Evolutionary conservation across 2,888 invertebrate genomes (phyloP).

Genomic region (Amorpha juglandis): DNA sequence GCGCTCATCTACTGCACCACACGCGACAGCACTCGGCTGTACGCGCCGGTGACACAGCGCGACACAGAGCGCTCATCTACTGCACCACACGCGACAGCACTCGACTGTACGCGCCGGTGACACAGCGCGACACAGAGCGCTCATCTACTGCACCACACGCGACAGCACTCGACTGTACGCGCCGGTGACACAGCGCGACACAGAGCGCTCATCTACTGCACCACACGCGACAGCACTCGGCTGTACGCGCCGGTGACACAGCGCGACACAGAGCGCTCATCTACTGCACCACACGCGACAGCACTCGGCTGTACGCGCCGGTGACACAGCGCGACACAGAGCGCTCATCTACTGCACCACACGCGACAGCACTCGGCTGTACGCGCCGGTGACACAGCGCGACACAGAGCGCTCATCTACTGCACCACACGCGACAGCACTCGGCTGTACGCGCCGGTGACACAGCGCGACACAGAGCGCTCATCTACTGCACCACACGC

Average conservation of each 20-base stretch:
- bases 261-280: background rate
- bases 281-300: background rate
- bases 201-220: background rate
- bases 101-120: background rate
- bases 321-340: background rate
- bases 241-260: slow-evolving; percentile 1
- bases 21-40: background rate
- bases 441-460: background rate
- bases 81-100: slow-evolving; percentile 3
- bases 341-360: background rate
- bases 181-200: background rate
- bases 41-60: too few species aligned
- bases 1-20: slow-evolving; percentile 19
- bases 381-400: background rate
- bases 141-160: slow-evolving; percentile 16
- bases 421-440: background rate
- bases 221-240: background rate
- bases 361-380: background rate
- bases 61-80: slow-evolving; percentile 18
- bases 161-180: background rate
- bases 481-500: background rate
- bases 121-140: slow-evolving; percentile 15
- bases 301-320: background rate
- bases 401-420: background rate
- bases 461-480: background rate